phyloP scores from a whole-genome alignment of 2,888 invertebrate genomes.

The Ormia ochracea region DNA sequence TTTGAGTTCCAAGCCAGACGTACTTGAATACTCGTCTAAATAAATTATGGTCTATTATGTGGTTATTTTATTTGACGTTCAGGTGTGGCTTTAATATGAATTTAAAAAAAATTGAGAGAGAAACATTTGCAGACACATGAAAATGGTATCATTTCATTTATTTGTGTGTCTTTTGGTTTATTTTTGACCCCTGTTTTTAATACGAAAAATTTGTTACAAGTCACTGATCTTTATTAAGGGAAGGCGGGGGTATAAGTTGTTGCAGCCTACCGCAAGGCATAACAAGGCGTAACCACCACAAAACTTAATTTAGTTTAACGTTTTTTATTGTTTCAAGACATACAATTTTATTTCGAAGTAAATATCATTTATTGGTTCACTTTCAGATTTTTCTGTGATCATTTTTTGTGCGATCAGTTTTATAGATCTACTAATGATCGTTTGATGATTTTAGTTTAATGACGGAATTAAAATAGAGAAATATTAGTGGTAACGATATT shows the following conservation, averaged over 20 bases:
- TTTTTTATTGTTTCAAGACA: slow-evolving; percentile 43
- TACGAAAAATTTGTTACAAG: slow-evolving; percentile 29
- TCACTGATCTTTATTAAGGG: slow-evolving; percentile 6
- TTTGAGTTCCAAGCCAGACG: slow-evolving; percentile 10
- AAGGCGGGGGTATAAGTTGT: neutral
- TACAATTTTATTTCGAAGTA: slow-evolving; percentile 33
- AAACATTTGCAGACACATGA: neutral
- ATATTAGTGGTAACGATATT: too few species aligned
- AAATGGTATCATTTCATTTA: slow-evolving; percentile 52
- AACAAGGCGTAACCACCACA: slow-evolving; percentile 62
- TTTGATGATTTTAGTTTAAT: neutral
- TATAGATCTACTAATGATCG: slow-evolving; percentile 1
- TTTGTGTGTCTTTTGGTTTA: neutral
- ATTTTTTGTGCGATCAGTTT: neutral
- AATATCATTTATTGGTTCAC: slow-evolving; percentile 52
- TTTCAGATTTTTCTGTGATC: slow-evolving; percentile 6
- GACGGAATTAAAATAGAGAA: neutral
- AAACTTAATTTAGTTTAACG: slow-evolving; percentile 60
- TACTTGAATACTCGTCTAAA: neutral
- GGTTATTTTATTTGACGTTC: slow-evolving; percentile 30
- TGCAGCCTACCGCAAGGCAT: slow-evolving; percentile 56
- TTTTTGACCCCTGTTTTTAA: slow-evolving; percentile 11
- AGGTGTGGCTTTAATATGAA: slow-evolving; percentile 48
- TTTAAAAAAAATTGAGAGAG: neutral
- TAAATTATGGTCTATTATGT: slow-evolving; percentile 47